Conservation (phyloP, 2,797 vertebrate genomes). For the Columba guinea region DNA sequence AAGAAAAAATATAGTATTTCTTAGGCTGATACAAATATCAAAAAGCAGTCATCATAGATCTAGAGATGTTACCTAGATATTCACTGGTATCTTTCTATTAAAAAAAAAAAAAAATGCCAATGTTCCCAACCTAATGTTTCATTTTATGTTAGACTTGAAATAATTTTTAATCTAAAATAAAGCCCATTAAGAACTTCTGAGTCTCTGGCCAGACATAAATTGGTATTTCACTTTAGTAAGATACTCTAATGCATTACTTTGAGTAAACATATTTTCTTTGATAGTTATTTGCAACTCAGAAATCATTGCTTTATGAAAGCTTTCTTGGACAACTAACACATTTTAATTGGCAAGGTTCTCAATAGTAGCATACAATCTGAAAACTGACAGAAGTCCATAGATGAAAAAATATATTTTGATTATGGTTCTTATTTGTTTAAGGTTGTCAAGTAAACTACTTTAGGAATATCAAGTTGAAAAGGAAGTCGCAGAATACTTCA, state of each 20-base stretch:
- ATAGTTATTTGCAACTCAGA: not conserved
- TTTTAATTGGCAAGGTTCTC: slow-evolving; percentile 1
- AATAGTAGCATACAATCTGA: slow-evolving; percentile 32
- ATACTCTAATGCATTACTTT: not conserved
- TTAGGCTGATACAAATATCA: not conserved
- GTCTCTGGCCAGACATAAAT: not conserved
- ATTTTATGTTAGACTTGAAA: not conserved
- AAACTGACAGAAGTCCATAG: slow-evolving; percentile 42
- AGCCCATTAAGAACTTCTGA: not conserved
- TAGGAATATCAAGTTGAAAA: not conserved
- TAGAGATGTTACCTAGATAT: not conserved
- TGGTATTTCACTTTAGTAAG: not conserved
- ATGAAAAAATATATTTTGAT: not conserved
- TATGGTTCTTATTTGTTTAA: not conserved
- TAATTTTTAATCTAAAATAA: not conserved
- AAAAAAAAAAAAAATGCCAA: not conserved
- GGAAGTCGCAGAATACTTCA: not conserved
- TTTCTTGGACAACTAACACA: slow-evolving; percentile 23
- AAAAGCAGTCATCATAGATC: not conserved
- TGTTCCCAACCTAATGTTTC: rapidly evolving
- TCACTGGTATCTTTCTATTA: not conserved
- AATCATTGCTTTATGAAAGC: not conserved
- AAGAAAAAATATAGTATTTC: not conserved
- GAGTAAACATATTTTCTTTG: not conserved
- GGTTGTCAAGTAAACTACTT: not conserved